Base-by-base conservation (phyloP, 2,888 invertebrate genomes). In the Tachina grossa region DNA sequence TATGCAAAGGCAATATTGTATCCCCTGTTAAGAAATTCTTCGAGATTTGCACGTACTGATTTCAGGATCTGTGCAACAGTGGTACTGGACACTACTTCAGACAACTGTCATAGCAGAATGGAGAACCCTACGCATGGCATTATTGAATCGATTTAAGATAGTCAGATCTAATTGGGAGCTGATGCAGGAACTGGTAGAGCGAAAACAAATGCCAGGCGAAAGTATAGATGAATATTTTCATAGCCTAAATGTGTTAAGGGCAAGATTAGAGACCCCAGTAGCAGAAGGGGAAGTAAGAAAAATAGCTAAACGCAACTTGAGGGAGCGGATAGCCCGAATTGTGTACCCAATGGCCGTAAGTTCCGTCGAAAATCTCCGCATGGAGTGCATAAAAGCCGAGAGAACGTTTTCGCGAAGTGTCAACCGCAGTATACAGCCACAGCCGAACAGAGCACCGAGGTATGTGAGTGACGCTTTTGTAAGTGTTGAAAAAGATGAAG, bases 1-100 rank as follows among this genome's bases (percentile, higher is more conserved):
- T 31, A 31, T 31, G 31, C 31, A 31, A 31, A 31, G 31, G 31
- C 31, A 31, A 31, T 31, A 31, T 31, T 2, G 31, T 31, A 31
- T 31, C 31, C 31, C 31, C 31, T 61, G 53, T 22, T 2, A 49
- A 1, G 75, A 75, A 16, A 39, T 75, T 5, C 14, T 75, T 9
- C 6, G 53, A 19, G 63, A 75, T 43, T 75, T 75, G 9, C 75
- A 63, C 39, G 6, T 53, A 1, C 19, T 75, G 14, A 53, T 63
- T 9, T 13, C 41, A 5, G 71, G 10, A 14, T 10, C 16, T 14
- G 16, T 39, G 1, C 2, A 51, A 19, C 10, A 66, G 9, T 66
- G 31, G 66, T 66, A 49, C 9, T 66, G 66, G 66, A 5, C 31
- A 1, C 14, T 49, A 2, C 31, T 66, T 2, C 13, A 11, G 8